phyloP scores from a whole-genome alignment of 1,140 invertebrate genomes.

The Trichomalopsis sarcophagae region DNA sequence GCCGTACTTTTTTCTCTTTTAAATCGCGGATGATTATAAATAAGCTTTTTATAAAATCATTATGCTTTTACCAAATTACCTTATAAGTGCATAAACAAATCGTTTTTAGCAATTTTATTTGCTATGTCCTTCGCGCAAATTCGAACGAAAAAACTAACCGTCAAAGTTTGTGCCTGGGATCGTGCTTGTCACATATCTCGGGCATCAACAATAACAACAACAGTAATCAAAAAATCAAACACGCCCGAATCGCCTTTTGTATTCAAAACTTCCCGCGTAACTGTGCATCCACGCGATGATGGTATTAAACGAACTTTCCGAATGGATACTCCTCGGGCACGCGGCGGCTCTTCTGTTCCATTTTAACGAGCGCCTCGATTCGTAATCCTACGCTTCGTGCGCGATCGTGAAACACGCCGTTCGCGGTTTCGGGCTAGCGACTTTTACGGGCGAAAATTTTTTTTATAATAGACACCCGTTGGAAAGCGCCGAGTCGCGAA shows the following conservation, averaged over 20 bases:
- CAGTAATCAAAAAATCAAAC: neutral
- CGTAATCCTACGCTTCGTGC: neutral
- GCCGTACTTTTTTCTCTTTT: too few relatives aligned
- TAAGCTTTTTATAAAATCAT: too few relatives aligned
- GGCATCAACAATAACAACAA: neutral
- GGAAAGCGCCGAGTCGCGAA: neutral
- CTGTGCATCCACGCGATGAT: neutral
- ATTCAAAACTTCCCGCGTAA: neutral
- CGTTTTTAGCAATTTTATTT: too few relatives aligned
- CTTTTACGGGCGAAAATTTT: neutral
- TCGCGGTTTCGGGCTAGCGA: neutral
- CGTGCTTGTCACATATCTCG: neutral
- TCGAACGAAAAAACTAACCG: too few relatives aligned
- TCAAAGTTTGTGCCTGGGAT: too few relatives aligned
- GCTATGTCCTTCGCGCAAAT: too few relatives aligned
- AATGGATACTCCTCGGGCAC: conserved; percentile 12
- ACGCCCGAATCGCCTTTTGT: neutral
- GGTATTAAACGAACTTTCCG: conserved; percentile 6
- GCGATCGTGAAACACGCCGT: neutral
- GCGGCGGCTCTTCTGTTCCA: neutral
- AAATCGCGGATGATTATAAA: too few relatives aligned
- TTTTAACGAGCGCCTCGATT: conserved; percentile 28
- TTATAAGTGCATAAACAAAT: too few relatives aligned
- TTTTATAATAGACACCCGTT: neutral
- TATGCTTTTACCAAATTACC: too few relatives aligned